A percentile compares a stretch with the other conserved stretches of the same genome.
These are phyloP conservation scores for Onychostruthus taczanowskii DNA, from an alignment of 2,113 vertebrate species.

Conservation along the genomic window DNA sequence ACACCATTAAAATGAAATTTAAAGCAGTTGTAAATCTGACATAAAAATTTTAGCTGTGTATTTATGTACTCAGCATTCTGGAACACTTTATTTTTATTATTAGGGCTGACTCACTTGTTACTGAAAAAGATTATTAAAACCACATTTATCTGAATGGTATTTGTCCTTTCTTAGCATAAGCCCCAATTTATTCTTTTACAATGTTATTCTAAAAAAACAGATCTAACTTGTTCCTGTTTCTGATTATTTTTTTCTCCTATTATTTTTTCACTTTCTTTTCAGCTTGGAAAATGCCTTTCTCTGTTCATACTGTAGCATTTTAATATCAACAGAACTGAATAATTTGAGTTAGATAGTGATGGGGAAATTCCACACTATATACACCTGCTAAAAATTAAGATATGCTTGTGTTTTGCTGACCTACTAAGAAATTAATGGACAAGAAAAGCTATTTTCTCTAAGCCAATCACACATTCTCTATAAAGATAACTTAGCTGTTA, in stretches of 20 bases:
- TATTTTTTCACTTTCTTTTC: not conserved
- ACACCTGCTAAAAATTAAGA: not conserved
- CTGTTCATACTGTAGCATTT: not conserved
- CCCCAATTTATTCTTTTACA: not conserved
- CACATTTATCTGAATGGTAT: not conserved
- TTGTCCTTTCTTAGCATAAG: not conserved
- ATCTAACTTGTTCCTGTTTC: not conserved
- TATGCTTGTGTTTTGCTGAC: not conserved
- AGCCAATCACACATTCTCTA: not conserved
- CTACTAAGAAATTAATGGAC: not conserved
- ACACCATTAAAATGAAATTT: not conserved
- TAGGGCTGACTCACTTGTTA: not conserved
- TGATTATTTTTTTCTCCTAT: not conserved
- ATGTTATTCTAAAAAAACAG: not conserved
- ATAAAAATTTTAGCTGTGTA: not conserved
- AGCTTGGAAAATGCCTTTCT: not conserved
- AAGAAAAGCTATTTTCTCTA: not conserved
- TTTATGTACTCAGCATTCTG: not conserved
- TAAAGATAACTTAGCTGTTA: not conserved
- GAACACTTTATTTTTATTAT: not conserved
- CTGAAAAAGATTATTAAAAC: slow-evolving; percentile 7
- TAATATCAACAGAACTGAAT: not conserved
- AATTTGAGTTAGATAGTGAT: not conserved
- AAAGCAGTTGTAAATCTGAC: not conserved
- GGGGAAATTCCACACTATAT: not conserved